Percentiles rank a stretch among this genome's conserved stretches.
phyloP scores from a whole-genome alignment of 2,797 vertebrate genomes.

The Cottoperca gobio region DNA sequence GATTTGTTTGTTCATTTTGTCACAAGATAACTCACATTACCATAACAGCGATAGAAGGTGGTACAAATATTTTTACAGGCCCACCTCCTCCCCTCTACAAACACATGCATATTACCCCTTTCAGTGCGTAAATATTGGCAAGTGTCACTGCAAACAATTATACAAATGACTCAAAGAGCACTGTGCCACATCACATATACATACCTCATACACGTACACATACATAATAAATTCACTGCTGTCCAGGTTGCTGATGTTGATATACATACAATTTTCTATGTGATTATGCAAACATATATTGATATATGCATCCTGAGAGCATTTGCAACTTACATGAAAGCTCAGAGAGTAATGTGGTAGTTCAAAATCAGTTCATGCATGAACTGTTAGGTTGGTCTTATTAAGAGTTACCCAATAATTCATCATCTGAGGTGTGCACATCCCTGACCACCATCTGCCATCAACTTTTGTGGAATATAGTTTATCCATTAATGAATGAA shows the following conservation, averaged over 20 bases:
- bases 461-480: slow-evolving; percentile 30
- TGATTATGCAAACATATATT: slow-evolving; percentile 40
- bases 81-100: slow-evolving; percentile 36
- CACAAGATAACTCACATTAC: slow-evolving; percentile 63
- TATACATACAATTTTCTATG: slow-evolving; percentile 13
- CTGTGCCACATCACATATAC: background rate
- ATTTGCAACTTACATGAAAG: slow-evolving; percentile 24
- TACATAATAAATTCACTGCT: background rate
- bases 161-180: slow-evolving; percentile 29
- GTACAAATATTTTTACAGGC: slow-evolving; percentile 64
- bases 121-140: slow-evolving; percentile 56
- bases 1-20: slow-evolving; percentile 65
- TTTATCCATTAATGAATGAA: slow-evolving; percentile 56
- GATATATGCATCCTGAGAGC: slow-evolving; percentile 22
- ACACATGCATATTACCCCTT: slow-evolving; percentile 56
- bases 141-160: slow-evolving; percentile 55
- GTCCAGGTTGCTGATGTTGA: slow-evolving; percentile 16
- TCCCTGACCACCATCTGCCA: slow-evolving; percentile 46
- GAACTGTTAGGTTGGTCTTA: slow-evolving; percentile 20
- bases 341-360: slow-evolving; percentile 17
- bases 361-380: slow-evolving; percentile 48
- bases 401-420: slow-evolving; percentile 58
- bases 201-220: slow-evolving; percentile 6
- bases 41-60: slow-evolving; percentile 52
- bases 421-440: slow-evolving; percentile 47